These are phyloP conservation scores for Chrysochloris asiatica DNA, from an alignment of 2,113 vertebrate species.

Conservation along the genomic window DNA sequence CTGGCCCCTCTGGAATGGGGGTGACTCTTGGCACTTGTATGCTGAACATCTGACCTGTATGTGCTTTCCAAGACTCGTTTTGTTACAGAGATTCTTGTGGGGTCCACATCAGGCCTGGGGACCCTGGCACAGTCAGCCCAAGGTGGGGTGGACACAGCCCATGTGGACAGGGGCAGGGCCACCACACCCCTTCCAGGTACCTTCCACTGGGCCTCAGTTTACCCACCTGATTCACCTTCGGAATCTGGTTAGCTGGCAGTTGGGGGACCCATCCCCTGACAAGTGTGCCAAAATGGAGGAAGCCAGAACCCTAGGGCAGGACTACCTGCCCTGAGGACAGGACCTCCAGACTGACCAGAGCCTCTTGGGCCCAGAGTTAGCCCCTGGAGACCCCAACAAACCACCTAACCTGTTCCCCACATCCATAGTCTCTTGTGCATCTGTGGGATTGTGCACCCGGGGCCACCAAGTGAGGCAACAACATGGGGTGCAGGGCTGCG, in stretches of 20 bases:
- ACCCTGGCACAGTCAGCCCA: background rate
- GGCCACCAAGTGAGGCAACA: background rate
- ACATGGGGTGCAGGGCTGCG: no score
- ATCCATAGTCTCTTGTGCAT: background rate
- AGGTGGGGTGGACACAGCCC: background rate
- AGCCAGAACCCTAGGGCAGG: no score
- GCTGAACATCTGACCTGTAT: no score
- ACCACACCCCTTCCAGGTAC: fast-evolving
- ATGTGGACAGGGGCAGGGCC: no score
- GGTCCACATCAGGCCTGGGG: no score
- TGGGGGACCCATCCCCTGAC: no score
- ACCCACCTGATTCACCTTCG: fast-evolving
- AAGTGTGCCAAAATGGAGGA: no score
- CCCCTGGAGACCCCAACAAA: background rate
- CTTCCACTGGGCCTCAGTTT: background rate
- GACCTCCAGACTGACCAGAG: background rate
- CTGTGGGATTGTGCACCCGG: background rate
- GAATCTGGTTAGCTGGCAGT: background rate
- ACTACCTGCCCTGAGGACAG: fast-evolving
- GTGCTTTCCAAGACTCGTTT: no score
- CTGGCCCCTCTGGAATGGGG: no score
- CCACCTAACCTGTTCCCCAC: fast-evolving
- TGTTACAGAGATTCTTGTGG: no score
- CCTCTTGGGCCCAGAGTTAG: background rate
- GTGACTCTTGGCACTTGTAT: no score